A percentile compares a stretch with the other conserved stretches of the same genome.
Conservation (phyloP, 2,888 invertebrate species). For the Callinectes sapidus region DNA sequence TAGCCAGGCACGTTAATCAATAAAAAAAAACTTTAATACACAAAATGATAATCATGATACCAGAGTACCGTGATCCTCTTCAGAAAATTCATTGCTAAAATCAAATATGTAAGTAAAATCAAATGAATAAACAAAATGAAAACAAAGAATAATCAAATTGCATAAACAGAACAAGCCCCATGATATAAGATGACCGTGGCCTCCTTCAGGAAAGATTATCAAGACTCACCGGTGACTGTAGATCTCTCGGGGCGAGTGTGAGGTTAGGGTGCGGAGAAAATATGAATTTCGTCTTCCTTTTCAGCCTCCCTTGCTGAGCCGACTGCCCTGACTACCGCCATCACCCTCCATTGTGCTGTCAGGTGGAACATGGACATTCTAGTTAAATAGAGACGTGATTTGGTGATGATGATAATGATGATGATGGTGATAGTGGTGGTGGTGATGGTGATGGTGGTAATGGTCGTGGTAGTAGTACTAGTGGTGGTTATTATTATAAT, state of each 20-base stretch:
- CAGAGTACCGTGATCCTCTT: too few relatives aligned
- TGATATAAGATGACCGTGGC: not conserved
- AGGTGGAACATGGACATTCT: not conserved
- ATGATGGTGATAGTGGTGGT: not conserved
- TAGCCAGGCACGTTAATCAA: not conserved
- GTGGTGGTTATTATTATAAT: not conserved
- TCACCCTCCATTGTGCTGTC: not conserved
- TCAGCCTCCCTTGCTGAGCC: constrained; percentile 2
- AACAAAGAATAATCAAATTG: not conserved
- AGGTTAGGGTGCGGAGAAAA: not conserved
- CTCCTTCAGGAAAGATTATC: not conserved
- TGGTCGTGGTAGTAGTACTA: not conserved
- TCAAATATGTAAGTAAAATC: not conserved
- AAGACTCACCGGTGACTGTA: not conserved
- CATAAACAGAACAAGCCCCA: not conserved
- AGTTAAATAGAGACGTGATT: not conserved
- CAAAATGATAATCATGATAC: too few relatives aligned
- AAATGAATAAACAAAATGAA: not conserved
- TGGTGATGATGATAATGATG: not conserved
- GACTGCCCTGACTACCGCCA: not conserved
- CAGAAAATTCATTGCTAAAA: too few relatives aligned
- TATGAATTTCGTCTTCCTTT: not conserved
- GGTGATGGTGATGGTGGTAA: not conserved
- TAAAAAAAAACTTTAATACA: not conserved
- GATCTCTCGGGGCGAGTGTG: not conserved